A percentile compares a stretch with the other conserved stretches of the same genome.
phyloP scores from a whole-genome alignment of 2,888 invertebrate species.

The Mystacides longicornis region DNA sequence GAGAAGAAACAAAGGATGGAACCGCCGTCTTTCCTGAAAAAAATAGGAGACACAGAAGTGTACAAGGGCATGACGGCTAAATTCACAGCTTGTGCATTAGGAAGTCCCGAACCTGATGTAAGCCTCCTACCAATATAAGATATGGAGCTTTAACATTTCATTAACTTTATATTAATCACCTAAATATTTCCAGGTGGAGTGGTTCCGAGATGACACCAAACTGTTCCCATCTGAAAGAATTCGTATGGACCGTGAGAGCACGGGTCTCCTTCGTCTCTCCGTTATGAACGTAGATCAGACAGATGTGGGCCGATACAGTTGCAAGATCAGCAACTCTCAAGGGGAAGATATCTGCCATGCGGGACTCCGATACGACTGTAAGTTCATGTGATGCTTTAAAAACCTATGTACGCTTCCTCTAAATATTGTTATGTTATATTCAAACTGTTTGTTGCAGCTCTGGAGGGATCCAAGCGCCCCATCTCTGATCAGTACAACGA shows the following conservation, averaged over 20 bases:
- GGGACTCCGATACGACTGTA: constrained; percentile 73
- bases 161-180: background rate
- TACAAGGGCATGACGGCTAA: constrained; percentile 83
- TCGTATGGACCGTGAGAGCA: constrained; percentile 73
- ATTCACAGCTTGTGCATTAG: constrained; percentile 88
- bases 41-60: constrained; percentile 80
- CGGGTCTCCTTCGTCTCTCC: constrained; percentile 73
- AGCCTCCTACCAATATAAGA: background rate
- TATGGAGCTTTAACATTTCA: background rate
- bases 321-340: constrained; percentile 76
- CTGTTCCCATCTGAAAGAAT: constrained; percentile 77
- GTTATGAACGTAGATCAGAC: constrained; percentile 69
- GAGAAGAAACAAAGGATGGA: constrained; percentile 69
- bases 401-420: background rate
- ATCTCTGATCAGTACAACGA: constrained; percentile 75
- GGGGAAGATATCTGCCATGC: constrained; percentile 78
- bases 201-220: constrained; percentile 74
- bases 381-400: constrained; percentile 31
- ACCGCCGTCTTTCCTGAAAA: constrained; percentile 82
- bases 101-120: constrained; percentile 76
- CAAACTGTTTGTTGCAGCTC: constrained; percentile 40
- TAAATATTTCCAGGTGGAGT: constrained; percentile 32
- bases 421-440: background rate
- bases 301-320: constrained; percentile 80
- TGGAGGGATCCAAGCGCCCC: constrained; percentile 61